Conservation (phyloP, 92 coral and sea anemone genomes). For the Phymanthus crucifer region DNA sequence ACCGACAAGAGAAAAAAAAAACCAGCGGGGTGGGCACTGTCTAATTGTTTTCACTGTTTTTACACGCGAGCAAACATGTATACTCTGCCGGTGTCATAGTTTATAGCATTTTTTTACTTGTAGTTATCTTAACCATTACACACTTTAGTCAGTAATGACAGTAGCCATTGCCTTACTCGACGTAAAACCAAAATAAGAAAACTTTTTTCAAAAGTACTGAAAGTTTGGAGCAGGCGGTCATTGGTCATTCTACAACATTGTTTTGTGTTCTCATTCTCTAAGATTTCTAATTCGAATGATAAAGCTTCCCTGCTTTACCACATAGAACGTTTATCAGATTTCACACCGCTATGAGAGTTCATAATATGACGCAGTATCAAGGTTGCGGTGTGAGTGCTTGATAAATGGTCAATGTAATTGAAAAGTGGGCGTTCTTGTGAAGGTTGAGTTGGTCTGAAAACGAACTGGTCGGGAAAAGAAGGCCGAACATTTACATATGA, state of each 20-base stretch:
- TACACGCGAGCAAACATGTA: neutral
- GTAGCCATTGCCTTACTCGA: no score
- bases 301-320: neutral
- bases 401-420: neutral
- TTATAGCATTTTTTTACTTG: no score
- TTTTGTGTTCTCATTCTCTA: neutral
- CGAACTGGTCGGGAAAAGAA: neutral
- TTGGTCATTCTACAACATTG: neutral
- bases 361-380: neutral
- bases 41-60: neutral
- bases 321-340: slow-evolving; percentile 5
- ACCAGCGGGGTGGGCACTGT: neutral
- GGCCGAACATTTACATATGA: no score
- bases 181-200: no score
- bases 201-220: no score
- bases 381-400: neutral
- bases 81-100: neutral
- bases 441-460: slow-evolving; percentile 7
- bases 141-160: no score
- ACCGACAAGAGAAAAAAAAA: neutral
- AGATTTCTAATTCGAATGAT: neutral
- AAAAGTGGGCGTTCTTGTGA: slow-evolving; percentile 7
- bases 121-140: no score
- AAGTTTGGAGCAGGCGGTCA: no score
- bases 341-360: neutral